A percentile compares a stretch with the other conserved stretches of the same genome.
These are phyloP conservation scores for Chionomys nivalis DNA, from an alignment of 2,113 vertebrate genomes.

Conservation along the genomic window DNA sequence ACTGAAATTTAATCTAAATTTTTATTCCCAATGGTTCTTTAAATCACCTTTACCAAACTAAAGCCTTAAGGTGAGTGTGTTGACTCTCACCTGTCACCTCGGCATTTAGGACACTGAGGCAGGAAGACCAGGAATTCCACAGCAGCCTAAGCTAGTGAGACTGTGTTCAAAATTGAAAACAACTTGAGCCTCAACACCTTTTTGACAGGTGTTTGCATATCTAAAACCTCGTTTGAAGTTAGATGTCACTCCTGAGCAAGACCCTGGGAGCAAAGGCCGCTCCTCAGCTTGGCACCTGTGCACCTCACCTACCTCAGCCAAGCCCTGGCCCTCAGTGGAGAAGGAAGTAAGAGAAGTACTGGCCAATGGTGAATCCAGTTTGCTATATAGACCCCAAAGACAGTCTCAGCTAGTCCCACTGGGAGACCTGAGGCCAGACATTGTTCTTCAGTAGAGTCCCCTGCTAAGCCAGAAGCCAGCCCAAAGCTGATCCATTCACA, in stretches of 20 bases:
- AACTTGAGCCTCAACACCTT: neutral
- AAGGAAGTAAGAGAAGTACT: neutral
- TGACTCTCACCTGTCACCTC: no score
- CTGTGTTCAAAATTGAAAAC: neutral
- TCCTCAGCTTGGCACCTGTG: neutral
- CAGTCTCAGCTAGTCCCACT: neutral
- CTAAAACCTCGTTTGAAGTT: neutral
- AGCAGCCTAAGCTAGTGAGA: neutral
- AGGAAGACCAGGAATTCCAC: neutral
- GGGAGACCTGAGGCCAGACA: neutral
- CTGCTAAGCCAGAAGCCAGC: neutral
- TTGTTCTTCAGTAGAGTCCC: neutral
- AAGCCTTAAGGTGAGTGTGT: neutral
- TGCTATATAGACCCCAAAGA: neutral
- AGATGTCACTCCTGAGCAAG: neutral
- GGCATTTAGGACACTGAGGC: neutral
- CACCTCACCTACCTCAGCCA: neutral
- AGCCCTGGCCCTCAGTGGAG: neutral
- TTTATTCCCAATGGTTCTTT: neutral
- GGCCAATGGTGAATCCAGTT: neutral
- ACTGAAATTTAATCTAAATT: constrained; percentile 3
- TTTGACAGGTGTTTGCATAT: neutral
- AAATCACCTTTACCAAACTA: neutral
- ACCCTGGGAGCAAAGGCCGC: neutral
- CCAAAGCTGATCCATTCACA: neutral